phyloP scores from a whole-genome alignment of 2,888 invertebrate genomes.

The Willowsia nigromaculata region DNA sequence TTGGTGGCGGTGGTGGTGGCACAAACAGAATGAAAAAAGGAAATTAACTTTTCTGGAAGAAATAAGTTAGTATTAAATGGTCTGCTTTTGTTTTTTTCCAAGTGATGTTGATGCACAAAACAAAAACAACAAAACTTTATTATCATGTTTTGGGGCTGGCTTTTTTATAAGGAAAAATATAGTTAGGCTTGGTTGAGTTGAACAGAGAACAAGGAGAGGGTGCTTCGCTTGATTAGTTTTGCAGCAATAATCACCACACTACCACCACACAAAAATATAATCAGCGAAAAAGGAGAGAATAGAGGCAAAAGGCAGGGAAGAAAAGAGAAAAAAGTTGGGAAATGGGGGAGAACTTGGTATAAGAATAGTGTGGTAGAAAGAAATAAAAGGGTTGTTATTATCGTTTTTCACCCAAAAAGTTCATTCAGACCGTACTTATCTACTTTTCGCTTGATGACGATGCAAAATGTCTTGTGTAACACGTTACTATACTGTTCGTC shows the following conservation, averaged over 20 bases:
- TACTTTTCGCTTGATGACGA: constrained; percentile 49
- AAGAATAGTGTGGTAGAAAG: neutral
- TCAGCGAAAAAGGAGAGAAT: constrained; percentile 24
- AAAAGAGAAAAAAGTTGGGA: constrained; percentile 11
- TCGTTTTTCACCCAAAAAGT: constrained; percentile 51
- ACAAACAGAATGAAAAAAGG: constrained; percentile 10
- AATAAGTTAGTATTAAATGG: constrained; percentile 19
- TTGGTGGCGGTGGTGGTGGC: neutral
- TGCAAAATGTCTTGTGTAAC: neutral
- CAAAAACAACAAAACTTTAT: constrained; percentile 19
- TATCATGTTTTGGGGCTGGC: neutral
- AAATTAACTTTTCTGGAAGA: constrained; percentile 50
- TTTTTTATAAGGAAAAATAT: constrained; percentile 16
- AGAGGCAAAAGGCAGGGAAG: neutral
- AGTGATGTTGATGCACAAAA: constrained; percentile 16
- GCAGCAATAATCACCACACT: constrained; percentile 53
- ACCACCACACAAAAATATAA: constrained; percentile 37
- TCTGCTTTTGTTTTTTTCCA: neutral
- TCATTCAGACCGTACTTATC: constrained; percentile 29
- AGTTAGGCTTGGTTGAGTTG: neutral
- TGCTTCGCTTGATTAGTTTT: constrained; percentile 68
- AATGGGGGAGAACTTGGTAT: constrained; percentile 16
- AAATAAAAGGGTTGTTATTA: constrained; percentile 64
- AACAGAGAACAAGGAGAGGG: constrained; percentile 1
- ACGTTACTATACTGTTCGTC: neutral